phyloP scores from a whole-genome alignment of 1,140 invertebrate genomes.

The Ceratosolen fusciceps region DNA sequence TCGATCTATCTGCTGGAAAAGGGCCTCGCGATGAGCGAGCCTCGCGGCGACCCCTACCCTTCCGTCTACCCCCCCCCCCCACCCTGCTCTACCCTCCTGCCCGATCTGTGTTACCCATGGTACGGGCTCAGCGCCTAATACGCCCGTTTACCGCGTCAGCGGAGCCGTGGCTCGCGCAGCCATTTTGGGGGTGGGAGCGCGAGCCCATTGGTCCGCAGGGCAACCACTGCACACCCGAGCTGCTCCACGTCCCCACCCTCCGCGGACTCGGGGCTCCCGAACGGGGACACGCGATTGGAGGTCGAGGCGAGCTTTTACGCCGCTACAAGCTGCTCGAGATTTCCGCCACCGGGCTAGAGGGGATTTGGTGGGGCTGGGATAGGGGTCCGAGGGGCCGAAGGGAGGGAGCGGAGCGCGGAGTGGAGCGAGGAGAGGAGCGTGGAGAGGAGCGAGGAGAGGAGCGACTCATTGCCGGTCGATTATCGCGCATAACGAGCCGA shows the following conservation, averaged over 20 bases:
- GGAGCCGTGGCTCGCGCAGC: conserved; percentile 68
- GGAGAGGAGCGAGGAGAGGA: too few relatives aligned
- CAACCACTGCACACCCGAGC: conserved; percentile 38
- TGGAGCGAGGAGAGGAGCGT: too few relatives aligned
- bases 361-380: too few relatives aligned
- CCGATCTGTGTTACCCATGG: conserved; percentile 14
- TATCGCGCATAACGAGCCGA: conserved; percentile 51
- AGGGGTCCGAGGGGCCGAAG: too few relatives aligned
- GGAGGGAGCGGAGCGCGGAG: too few relatives aligned
- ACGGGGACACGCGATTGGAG: conserved; percentile 32
- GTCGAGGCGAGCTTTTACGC: not conserved
- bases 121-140: conserved; percentile 65
- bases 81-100: conserved; percentile 25
- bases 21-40: not conserved
- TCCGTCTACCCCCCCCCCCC: not conserved
- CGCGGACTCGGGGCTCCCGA: conserved; percentile 26
- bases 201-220: conserved; percentile 46
- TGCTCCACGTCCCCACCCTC: conserved; percentile 21
- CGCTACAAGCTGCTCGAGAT: too few relatives aligned
- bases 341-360: not conserved
- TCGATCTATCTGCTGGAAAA: conserved; percentile 55
- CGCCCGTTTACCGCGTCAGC: conserved; percentile 69
- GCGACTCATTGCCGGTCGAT: conserved; percentile 62
- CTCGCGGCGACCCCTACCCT: too few relatives aligned
- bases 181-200: conserved; percentile 70